Base-by-base conservation (phyloP, 2,113 vertebrate species). In the Pogona vitticeps region DNA sequence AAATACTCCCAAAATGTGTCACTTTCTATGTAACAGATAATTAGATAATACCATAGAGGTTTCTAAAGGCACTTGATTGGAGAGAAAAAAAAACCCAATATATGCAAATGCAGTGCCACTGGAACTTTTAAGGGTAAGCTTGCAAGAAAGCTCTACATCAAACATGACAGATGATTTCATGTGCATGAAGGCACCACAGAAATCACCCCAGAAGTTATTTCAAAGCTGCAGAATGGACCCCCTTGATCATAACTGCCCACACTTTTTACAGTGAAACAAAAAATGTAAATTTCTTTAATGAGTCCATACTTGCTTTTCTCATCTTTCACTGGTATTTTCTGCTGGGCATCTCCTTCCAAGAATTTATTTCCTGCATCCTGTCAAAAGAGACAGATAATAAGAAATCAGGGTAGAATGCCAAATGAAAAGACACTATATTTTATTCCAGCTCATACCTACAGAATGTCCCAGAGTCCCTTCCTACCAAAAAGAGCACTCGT, bases 321-420 rank as follows among this genome's bases (percentile, higher is more conserved):
- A 85, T 96, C 97, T 59, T 97, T 96, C 1, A 76, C 75, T 0
- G 89, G 72, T 3, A 88, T 87, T 52, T 90, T 93, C 15, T 90
- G n/a, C 85, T 94, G 95, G 20, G 94, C 77, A 1, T 93, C 96
- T 90, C 97, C 97, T 73, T 96, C 96, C 87, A 90, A 96, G 77
- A 83, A 91, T 23, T 88, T 93, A 2, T 91, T 90, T 83, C 94
- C 96, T 67, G 88, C 93, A 28, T 95, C 95, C 97, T 97, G 95
- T 78, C 88, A 89, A 93, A 91, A 95, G 68, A 93, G 86, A 93
- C 14, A 93, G 0, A 92, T 18, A n/a, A 8, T 59, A 12, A 68
- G 20, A 23, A 28, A n/a, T 89, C 78, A 92, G 85, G 58, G 26
- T 0, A 10, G 71, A 52, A 65, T 10, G 2, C 71, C 2, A 6